Evolutionary conservation across 2,888 invertebrate genomes (phyloP).

Genomic region (Rhimphoctona megacephalus): DNA sequence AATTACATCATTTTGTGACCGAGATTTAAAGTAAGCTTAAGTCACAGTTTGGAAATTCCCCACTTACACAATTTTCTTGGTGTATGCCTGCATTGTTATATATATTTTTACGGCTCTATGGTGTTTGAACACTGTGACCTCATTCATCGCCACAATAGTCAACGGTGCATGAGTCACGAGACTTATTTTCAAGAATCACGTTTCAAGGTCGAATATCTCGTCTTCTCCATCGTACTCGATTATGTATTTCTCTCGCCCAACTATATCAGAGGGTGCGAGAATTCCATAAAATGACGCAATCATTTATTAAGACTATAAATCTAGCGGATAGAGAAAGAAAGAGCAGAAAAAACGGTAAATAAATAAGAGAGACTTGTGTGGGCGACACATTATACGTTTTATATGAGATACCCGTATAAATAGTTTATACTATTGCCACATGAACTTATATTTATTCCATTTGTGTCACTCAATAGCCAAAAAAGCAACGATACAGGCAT

Average conservation of each 20-base stretch:
- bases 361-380: slow-evolving; percentile 41
- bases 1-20: slow-evolving; percentile 47
- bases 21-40: not conserved
- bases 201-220: slow-evolving; percentile 63
- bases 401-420: slow-evolving; percentile 19
- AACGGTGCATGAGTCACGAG: slow-evolving; percentile 62
- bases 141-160: slow-evolving; percentile 20
- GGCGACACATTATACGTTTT: slow-evolving; percentile 31
- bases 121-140: not conserved
- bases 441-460: slow-evolving; percentile 32
- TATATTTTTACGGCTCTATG: not conserved
- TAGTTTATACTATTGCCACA: slow-evolving; percentile 15
- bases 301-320: slow-evolving; percentile 60
- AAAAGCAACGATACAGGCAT: slow-evolving; percentile 8
- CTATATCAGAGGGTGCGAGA: slow-evolving; percentile 22
- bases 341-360: slow-evolving; percentile 26
- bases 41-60: not conserved
- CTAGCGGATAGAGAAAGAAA: not conserved
- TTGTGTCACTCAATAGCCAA: slow-evolving; percentile 37
- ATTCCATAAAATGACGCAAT: slow-evolving; percentile 73
- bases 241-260: slow-evolving; percentile 48
- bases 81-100: not conserved
- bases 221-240: slow-evolving; percentile 42
- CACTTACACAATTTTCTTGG: not conserved
- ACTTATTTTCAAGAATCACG: slow-evolving; percentile 67